These are phyloP conservation scores for Zhengitettix transpicula DNA, from an alignment of 2,888 invertebrate species.

Conservation along the genomic window DNA sequence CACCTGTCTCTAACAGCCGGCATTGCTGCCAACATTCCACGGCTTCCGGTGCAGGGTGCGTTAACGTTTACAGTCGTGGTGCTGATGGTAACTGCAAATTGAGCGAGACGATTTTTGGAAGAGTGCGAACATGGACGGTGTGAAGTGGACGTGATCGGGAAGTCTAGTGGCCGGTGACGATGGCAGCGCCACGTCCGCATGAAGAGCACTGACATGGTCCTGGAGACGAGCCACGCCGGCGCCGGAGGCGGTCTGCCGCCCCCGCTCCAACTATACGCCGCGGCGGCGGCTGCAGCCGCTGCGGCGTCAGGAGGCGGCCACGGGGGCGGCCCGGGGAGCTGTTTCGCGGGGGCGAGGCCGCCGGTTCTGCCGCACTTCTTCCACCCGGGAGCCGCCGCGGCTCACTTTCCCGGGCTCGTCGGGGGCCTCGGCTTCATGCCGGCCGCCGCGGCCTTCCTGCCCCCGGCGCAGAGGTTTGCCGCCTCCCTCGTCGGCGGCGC, in stretches of 20 bases:
- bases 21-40: not conserved
- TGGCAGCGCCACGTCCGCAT: too few species aligned
- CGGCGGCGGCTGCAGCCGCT: conserved; percentile 39
- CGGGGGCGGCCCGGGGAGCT: conserved; percentile 17
- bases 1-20: not conserved
- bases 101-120: too few species aligned
- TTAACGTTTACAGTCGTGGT: too few species aligned
- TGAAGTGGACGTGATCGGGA: not conserved
- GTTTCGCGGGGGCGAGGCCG: conserved; percentile 16
- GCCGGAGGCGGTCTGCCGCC: conserved; percentile 40
- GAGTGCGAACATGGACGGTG: not conserved
- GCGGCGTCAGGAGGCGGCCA: conserved; percentile 20
- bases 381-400: not conserved
- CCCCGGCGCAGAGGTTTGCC: conserved; percentile 2
- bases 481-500: conserved; percentile 10
- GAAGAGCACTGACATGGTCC: conserved; percentile 33
- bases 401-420: not conserved
- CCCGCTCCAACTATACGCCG: conserved; percentile 51
- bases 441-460: conserved; percentile 6
- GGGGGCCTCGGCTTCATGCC: not conserved
- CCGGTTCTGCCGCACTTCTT: not conserved
- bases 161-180: not conserved
- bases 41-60: not conserved
- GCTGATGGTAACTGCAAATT: too few species aligned
- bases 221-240: conserved; percentile 27